A percentile compares a stretch with the other conserved stretches of the same genome.
phyloP scores from a whole-genome alignment of 2,113 vertebrate species.

The Cepphus grylle region DNA sequence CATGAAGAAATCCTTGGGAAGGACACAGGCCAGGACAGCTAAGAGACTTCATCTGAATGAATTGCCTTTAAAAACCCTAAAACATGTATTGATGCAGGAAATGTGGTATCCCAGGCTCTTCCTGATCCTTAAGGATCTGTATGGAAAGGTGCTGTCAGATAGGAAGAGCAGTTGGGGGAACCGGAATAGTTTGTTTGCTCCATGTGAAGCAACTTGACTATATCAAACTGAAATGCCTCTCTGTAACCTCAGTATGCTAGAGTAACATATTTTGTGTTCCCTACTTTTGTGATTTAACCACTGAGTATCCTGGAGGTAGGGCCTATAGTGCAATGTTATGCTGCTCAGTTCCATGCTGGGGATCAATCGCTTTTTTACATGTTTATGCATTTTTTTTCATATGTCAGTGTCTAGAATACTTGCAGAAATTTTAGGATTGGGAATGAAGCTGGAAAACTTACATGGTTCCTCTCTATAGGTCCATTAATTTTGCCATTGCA shows the following conservation, averaged over 20 bases:
- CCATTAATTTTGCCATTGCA: neutral
- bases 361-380: neutral
- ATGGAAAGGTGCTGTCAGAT: neutral
- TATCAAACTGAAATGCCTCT: neutral
- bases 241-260: neutral
- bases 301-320: neutral
- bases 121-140: neutral
- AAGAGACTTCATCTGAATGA: neutral
- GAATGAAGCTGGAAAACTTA: neutral
- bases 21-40: neutral
- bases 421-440: neutral
- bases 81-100: neutral
- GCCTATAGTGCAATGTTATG: neutral
- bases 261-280: neutral
- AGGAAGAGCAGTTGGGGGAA: neutral
- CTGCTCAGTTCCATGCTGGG: neutral
- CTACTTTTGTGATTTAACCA: neutral
- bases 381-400: neutral
- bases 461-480: neutral
- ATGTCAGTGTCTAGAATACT: neutral
- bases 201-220: neutral
- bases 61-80: neutral
- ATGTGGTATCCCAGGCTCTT: neutral
- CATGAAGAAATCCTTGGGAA: slow-evolving; percentile 13
- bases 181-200: slow-evolving; percentile 3